Evolutionary conservation across 2,797 vertebrate species (phyloP).

Genomic region (Enteromius unitaeniatus): DNA sequence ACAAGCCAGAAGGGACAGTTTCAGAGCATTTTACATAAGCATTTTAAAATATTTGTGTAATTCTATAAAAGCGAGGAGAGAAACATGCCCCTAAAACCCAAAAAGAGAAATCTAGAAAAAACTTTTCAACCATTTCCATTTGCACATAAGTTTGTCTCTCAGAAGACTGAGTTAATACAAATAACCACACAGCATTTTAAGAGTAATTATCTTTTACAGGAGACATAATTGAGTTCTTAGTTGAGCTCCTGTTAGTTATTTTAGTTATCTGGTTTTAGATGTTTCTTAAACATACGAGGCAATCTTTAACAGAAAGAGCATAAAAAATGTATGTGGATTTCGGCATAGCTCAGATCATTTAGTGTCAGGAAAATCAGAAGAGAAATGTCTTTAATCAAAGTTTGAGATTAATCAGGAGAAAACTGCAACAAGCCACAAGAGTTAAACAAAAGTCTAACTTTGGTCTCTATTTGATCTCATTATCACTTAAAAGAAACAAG

Average conservation of each 20-base stretch:
- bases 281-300: not conserved
- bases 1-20: conserved; percentile 20
- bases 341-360: not conserved
- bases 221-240: not conserved
- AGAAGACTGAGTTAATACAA: not conserved
- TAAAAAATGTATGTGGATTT: not conserved
- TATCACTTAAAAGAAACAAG: not conserved
- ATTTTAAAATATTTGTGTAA: conserved; percentile 1
- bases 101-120: not conserved
- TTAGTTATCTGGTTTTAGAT: not conserved
- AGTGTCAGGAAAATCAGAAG: not conserved
- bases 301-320: not conserved
- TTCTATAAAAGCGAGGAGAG: not conserved
- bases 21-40: not conserved
- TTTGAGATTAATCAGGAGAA: not conserved
- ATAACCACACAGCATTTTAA: not conserved
- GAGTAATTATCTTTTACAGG: not conserved
- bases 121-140: not conserved
- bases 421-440: not conserved
- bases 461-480: not conserved
- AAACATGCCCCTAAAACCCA: conserved; percentile 20
- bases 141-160: not conserved
- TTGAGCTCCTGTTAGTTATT: not conserved
- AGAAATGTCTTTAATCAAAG: not conserved
- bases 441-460: not conserved